Conservation (phyloP, 2,797 vertebrate species). For the Sternarchorhynchus goeldii region DNA sequence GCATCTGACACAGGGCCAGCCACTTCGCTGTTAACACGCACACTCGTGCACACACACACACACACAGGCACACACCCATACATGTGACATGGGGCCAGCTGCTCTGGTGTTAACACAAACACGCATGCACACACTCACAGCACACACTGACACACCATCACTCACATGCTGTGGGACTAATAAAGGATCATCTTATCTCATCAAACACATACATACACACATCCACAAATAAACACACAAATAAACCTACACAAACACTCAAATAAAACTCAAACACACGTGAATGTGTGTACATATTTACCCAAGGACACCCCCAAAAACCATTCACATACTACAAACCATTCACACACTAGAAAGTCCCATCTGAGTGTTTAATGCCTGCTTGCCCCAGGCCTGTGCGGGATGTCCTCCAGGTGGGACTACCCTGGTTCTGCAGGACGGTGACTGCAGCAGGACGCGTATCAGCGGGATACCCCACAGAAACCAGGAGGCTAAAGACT, state of each 20-base stretch:
- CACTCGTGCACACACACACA: background rate
- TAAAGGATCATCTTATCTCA: too few relatives aligned
- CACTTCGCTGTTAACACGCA: background rate
- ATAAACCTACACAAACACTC: background rate
- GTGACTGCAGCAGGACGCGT: too few relatives aligned
- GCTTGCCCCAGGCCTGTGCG: too few relatives aligned
- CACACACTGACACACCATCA: constrained; percentile 1
- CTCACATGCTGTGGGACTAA: too few relatives aligned
- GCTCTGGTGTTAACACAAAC: constrained; percentile 1
- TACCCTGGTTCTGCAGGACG: too few relatives aligned
- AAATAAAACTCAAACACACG: background rate
- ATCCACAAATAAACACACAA: background rate
- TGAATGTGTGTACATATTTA: background rate
- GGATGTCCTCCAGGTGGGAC: too few relatives aligned
- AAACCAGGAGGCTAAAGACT: constrained; percentile 12
- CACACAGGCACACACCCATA: constrained; percentile 12
- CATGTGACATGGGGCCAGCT: too few relatives aligned
- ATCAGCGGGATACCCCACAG: background rate
- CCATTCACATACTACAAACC: too few relatives aligned
- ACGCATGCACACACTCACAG: constrained; percentile 24
- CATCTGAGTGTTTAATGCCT: too few relatives aligned
- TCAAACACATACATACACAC: background rate
- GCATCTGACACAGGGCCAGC: constrained; percentile 12
- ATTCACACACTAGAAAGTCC: too few relatives aligned
- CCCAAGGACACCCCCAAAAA: too few relatives aligned